phyloP scores from a whole-genome alignment of 1,140 invertebrate species.

The Ruditapes philippinarum region DNA sequence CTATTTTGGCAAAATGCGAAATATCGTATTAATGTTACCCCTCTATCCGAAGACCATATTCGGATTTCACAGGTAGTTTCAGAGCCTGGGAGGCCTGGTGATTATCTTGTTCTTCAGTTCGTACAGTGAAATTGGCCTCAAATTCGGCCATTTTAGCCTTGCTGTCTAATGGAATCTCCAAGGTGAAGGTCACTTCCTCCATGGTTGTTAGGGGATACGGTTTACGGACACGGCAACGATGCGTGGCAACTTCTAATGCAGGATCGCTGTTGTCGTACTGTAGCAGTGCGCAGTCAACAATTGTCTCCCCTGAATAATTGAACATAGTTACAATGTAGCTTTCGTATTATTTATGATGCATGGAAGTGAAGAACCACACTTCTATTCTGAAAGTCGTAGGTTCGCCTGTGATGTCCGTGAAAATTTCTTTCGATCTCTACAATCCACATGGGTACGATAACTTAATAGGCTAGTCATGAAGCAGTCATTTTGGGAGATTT shows the following conservation, averaged over 20 bases:
- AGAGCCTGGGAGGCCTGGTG: background rate
- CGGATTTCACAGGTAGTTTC: constrained; percentile 35
- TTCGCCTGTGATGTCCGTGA: no score
- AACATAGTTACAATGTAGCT: no score
- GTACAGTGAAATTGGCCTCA: constrained; percentile 54
- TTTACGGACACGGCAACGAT: constrained; percentile 50
- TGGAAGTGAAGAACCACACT: no score
- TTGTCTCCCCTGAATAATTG: constrained; percentile 44
- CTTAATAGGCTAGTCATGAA: no score
- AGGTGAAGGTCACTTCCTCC: constrained; percentile 29
- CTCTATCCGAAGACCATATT: constrained; percentile 50
- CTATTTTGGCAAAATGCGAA: no score
- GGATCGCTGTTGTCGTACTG: background rate
- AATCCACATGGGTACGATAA: no score
- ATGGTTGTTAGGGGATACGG: constrained; percentile 48
- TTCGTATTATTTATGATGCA: no score
- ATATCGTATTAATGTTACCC: constrained; percentile 30
- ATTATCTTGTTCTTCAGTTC: constrained; percentile 39
- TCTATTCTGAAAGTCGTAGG: no score
- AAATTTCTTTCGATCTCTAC: no score
- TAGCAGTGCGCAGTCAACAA: constrained; percentile 37
- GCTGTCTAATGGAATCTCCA: constrained; percentile 40
- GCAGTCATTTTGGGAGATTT: no score
- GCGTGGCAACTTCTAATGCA: background rate
- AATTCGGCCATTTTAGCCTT: constrained; percentile 32